These are phyloP conservation scores for Jacana jacana DNA, from an alignment of 2,113 vertebrate species.

Conservation along the genomic window DNA sequence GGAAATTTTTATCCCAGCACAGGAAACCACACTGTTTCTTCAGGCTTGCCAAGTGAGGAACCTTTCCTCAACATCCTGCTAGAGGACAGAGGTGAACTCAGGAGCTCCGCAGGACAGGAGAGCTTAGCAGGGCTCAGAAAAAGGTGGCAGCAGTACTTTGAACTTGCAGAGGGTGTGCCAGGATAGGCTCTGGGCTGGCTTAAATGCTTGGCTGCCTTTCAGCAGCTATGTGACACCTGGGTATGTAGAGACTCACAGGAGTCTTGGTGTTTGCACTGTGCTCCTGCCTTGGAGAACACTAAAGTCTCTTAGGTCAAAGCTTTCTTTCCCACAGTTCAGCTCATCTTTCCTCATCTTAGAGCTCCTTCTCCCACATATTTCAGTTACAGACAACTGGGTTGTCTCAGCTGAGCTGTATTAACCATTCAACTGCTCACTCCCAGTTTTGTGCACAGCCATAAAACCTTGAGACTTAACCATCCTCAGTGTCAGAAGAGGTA, in stretches of 20 bases:
- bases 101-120: not conserved
- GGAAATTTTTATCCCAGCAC: not conserved
- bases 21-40: not conserved
- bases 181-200: not conserved
- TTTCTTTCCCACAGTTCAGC: not conserved
- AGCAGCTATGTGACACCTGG: not conserved
- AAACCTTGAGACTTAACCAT: not conserved
- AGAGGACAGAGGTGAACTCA: not conserved
- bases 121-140: not conserved
- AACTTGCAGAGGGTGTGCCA: not conserved
- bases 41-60: not conserved
- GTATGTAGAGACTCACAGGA: not conserved
- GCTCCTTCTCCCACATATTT: not conserved
- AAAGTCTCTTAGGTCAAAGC: not conserved
- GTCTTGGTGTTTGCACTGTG: not conserved
- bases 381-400: not conserved
- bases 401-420: not conserved
- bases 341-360: not conserved
- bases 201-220: not conserved
- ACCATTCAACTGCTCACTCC: not conserved
- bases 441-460: not conserved
- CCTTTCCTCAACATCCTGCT: fast-evolving
- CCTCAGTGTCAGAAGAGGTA: not conserved
- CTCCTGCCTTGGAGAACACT: not conserved
- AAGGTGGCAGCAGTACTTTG: not conserved